Percentiles rank a stretch among this genome's conserved stretches.
Evolutionary conservation across 2,113 vertebrate genomes (phyloP).

Genomic region (Zosterops hypoxanthus): DNA sequence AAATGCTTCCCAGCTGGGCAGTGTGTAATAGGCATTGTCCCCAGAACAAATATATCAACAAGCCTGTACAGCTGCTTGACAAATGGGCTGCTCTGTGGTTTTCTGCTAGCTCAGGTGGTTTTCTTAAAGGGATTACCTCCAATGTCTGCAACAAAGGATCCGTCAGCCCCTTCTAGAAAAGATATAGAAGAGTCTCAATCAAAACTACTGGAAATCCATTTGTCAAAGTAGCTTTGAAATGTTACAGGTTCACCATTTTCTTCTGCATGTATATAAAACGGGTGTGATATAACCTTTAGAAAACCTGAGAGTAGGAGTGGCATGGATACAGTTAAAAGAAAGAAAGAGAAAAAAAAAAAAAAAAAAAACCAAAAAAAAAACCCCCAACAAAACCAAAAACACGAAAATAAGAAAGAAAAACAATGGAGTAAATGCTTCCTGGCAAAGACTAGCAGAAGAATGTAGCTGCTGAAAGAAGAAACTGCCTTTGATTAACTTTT

Average conservation of each 20-base stretch:
- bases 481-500: conserved; percentile 30
- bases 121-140: conserved; percentile 5
- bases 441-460: not conserved
- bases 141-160: not conserved
- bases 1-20: conserved; percentile 1
- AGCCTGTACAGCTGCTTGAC: not conserved
- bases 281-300: not conserved
- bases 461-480: not conserved
- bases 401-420: not conserved
- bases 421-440: not conserved
- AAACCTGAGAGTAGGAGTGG: not conserved
- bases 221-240: not conserved
- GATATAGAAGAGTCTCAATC: not conserved
- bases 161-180: not conserved
- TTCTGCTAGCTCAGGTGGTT: conserved; percentile 9
- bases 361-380: not conserved
- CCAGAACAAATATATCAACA: not conserved
- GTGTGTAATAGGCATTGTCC: not conserved
- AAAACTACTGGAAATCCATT: not conserved
- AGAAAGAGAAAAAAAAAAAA: rapidly evolving
- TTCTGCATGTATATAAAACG: not conserved
- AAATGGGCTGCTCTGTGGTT: not conserved
- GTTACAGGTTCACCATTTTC: not conserved
- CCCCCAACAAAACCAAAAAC: too few species aligned
- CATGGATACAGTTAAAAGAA: not conserved